These are phyloP conservation scores for Acanthosepion esculentum DNA, from an alignment of 2,888 invertebrate species.

Conservation along the genomic window DNA sequence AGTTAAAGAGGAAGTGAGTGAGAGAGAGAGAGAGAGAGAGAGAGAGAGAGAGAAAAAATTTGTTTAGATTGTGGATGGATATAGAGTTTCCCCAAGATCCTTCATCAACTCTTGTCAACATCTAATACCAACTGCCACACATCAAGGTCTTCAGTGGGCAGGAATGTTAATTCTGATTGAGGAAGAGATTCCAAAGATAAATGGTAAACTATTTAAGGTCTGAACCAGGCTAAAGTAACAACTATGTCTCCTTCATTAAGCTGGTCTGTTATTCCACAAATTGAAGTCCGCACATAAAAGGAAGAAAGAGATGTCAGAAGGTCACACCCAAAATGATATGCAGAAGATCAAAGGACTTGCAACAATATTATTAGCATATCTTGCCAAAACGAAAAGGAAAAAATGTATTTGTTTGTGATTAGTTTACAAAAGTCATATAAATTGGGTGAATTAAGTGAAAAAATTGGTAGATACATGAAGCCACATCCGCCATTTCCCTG, in stretches of 20 bases:
- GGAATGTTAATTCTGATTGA: constrained; percentile 33
- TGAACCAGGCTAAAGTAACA: constrained; percentile 33
- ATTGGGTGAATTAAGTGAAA: constrained; percentile 14
- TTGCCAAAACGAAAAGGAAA: background rate
- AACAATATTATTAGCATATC: constrained; percentile 33
- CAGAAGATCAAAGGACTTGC: background rate
- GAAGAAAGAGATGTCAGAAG: background rate
- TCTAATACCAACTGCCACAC: background rate
- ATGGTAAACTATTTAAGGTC: constrained; percentile 33
- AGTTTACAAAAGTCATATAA: constrained; percentile 22
- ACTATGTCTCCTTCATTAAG: background rate
- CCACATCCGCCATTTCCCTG: background rate
- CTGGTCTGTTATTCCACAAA: background rate
- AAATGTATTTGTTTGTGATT: background rate
- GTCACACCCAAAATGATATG: constrained; percentile 33
- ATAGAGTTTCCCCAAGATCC: background rate
- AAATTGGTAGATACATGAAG: background rate
- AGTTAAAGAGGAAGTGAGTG: background rate
- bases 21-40: background rate
- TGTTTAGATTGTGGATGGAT: background rate
- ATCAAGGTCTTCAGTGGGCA: constrained; percentile 33
- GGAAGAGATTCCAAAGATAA: background rate
- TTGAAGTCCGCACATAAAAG: constrained; percentile 8
- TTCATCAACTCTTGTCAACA: constrained; percentile 20
- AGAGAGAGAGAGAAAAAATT: background rate